Percentiles rank a stretch among this genome's conserved stretches.
phyloP scores from a whole-genome alignment of 2,797 vertebrate genomes.

The Calcarius lapponicus region DNA sequence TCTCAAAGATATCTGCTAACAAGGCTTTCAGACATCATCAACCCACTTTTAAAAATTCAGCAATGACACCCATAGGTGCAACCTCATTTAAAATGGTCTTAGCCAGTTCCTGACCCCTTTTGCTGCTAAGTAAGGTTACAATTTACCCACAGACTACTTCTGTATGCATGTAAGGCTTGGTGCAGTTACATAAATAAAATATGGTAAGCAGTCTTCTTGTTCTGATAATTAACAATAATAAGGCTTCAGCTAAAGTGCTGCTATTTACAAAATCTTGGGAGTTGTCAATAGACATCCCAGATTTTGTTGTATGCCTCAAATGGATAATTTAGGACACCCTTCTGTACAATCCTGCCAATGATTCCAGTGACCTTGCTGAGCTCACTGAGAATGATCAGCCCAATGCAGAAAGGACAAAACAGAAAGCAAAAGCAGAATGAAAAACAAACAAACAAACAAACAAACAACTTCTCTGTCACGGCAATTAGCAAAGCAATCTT shows the following conservation, averaged over 20 bases:
- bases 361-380: background rate
- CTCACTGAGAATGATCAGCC: background rate
- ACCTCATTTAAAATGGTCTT: background rate
- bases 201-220: background rate
- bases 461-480: background rate
- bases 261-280: background rate
- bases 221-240: background rate
- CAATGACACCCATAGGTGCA: background rate
- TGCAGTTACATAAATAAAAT: background rate
- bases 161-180: background rate
- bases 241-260: background rate
- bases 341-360: background rate
- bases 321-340: accelerated
- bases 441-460: background rate
- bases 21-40: background rate
- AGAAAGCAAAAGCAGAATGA: background rate
- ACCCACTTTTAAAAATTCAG: background rate
- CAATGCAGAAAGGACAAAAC: background rate
- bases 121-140: background rate
- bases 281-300: background rate
- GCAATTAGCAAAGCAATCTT: background rate
- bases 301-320: background rate
- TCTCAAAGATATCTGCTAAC: background rate
- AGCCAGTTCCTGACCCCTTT: background rate
- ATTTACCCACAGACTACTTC: background rate